Conservation (phyloP, 2,888 invertebrate genomes). For the Cordilura impudica region DNA sequence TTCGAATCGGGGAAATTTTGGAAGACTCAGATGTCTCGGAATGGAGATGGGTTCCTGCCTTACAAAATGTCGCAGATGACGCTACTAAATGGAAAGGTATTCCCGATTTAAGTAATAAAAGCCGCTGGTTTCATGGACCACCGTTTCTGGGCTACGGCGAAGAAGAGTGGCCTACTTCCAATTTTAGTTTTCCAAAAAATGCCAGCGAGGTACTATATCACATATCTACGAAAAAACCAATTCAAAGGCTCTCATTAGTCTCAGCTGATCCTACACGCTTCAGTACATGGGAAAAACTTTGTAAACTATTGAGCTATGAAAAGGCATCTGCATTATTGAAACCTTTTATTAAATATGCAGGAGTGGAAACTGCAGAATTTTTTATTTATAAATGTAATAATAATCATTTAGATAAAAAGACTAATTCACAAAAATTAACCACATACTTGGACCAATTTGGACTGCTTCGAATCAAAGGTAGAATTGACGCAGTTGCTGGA, state of each 20-base stretch:
- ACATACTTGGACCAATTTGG: too few species aligned
- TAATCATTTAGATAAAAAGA: too few species aligned
- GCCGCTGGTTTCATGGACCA: neutral
- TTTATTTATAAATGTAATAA: too few species aligned
- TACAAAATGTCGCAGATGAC: conserved; percentile 31
- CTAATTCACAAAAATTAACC: conserved; percentile 1
- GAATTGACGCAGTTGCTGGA: too few species aligned
- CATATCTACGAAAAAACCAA: too few species aligned
- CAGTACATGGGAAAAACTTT: too few species aligned
- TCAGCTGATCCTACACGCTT: too few species aligned
- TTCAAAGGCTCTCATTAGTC: too few species aligned
- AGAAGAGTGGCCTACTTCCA: neutral
- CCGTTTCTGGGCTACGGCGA: neutral
- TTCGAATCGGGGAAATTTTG: conserved; percentile 39
- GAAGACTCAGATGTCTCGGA: conserved; percentile 21
- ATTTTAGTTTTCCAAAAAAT: neutral
- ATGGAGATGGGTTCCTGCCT: conserved; percentile 43
- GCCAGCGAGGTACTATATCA: neutral
- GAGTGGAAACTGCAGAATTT: neutral
- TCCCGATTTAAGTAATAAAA: neutral
- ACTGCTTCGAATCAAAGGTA: too few species aligned
- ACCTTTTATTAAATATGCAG: too few species aligned
- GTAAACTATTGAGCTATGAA: too few species aligned
- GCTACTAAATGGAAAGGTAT: neutral
- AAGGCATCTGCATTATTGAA: too few species aligned